These are phyloP conservation scores for Passer domesticus DNA, from an alignment of 2,113 vertebrate species.

Conservation along the genomic window DNA sequence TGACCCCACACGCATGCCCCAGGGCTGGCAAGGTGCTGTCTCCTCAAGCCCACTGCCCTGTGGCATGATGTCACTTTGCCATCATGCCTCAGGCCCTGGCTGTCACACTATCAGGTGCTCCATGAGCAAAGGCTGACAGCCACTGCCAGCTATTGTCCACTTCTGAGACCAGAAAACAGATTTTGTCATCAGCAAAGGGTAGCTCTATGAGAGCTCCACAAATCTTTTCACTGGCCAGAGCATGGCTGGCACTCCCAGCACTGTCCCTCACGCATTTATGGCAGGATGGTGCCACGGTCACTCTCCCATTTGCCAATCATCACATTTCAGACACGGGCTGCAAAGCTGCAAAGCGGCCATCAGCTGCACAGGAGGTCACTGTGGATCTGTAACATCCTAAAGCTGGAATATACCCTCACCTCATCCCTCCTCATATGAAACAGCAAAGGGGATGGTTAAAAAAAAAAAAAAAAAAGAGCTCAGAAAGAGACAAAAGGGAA, in stretches of 20 bases:
- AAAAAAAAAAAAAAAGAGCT: neutral
- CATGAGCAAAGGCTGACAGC: neutral
- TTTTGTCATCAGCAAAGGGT: neutral
- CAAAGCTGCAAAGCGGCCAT: neutral
- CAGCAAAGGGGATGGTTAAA: neutral
- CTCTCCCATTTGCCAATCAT: neutral
- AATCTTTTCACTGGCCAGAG: neutral
- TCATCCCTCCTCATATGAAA: neutral
- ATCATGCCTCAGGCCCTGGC: neutral
- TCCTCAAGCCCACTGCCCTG: neutral
- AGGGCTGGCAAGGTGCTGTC: neutral
- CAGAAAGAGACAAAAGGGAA: neutral
- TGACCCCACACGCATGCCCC: accelerated
- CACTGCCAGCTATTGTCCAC: neutral
- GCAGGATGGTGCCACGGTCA: accelerated
- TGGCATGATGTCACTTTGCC: neutral
- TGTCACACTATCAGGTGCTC: neutral
- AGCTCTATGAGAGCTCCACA: neutral
- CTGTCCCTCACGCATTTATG: neutral
- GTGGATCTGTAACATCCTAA: neutral
- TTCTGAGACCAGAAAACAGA: neutral
- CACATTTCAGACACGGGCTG: neutral
- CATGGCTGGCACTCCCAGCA: neutral
- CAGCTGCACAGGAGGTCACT: neutral
- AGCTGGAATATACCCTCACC: neutral